A percentile compares a stretch with the other conserved stretches of the same genome.
Evolutionary conservation across 2,797 vertebrate species (phyloP).

Genomic region (Eulemur coronatus): DNA sequence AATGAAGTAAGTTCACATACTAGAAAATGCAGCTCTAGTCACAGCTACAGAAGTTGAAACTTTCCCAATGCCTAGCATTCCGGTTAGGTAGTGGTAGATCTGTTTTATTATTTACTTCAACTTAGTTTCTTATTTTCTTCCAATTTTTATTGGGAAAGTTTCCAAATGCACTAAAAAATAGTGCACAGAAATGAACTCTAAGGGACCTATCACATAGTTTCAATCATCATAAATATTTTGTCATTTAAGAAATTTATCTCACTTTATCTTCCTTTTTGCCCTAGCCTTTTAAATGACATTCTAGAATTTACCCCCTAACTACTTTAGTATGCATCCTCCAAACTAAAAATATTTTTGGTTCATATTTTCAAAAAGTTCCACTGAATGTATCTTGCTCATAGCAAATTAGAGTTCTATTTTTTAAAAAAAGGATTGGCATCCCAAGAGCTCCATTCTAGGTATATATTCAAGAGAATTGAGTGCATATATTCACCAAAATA

Average conservation of each 20-base stretch:
- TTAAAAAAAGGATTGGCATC: neutral
- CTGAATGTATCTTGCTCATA: neutral
- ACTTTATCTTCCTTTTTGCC: neutral
- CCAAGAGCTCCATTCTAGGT: neutral
- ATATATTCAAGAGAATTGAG: neutral
- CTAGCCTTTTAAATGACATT: slow-evolving; percentile 1
- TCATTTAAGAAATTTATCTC: neutral
- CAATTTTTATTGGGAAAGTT: neutral
- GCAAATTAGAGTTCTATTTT: neutral
- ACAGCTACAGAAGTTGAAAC: neutral
- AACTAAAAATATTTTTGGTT: slow-evolving; percentile 2
- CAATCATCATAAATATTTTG: neutral
- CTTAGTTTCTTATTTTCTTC: neutral
- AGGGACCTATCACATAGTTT: neutral
- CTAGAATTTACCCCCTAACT: neutral
- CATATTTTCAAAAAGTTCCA: neutral
- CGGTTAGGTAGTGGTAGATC: neutral
- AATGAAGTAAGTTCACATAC: neutral
- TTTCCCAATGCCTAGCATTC: neutral
- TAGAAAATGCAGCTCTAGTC: neutral
- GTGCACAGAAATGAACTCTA: neutral
- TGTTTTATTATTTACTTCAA: slow-evolving; percentile 25
- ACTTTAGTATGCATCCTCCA: neutral
- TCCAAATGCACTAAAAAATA: neutral
- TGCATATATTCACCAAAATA: neutral